Conservation (phyloP, 30 jellyfish, hydroid and myxozoan genomes). For the Sanderia malayensis region DNA sequence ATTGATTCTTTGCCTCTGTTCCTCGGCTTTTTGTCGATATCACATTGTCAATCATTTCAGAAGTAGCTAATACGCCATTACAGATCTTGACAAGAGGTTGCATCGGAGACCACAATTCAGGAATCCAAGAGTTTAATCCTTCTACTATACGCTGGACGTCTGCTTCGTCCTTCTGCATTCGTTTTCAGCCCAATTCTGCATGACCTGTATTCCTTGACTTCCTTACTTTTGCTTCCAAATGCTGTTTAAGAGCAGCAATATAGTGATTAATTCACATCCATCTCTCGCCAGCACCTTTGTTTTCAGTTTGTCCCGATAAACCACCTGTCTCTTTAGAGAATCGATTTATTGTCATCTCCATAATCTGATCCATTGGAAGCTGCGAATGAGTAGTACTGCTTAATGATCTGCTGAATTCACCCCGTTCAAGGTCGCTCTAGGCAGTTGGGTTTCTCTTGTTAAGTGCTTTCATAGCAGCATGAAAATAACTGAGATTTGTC, state of each 20-base stretch:
- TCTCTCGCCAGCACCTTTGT: constrained; percentile 49
- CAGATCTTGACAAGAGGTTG: constrained; percentile 9
- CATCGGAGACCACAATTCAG: constrained; percentile 11
- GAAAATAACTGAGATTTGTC: constrained; percentile 24
- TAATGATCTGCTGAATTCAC: constrained; percentile 32
- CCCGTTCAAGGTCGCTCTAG: constrained; percentile 12
- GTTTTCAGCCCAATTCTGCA: constrained; percentile 24
- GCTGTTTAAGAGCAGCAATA: constrained; percentile 20
- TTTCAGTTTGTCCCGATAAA: constrained; percentile 39
- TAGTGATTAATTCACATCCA: constrained; percentile 26
- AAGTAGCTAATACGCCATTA: constrained; percentile 26
- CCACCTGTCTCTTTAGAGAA: constrained; percentile 30
- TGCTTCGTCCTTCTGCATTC: constrained; percentile 9
- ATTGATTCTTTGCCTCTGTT: constrained; percentile 15
- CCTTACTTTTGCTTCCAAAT: constrained; percentile 13
- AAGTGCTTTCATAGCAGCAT: constrained; percentile 36
- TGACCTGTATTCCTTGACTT: constrained; percentile 21
- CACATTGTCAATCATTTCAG: constrained; percentile 21
- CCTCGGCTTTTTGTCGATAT: constrained; percentile 24
- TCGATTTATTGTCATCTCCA: constrained; percentile 30
- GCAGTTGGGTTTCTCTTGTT: constrained; percentile 16
- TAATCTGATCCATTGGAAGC: constrained; percentile 28
- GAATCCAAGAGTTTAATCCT: constrained; percentile 16
- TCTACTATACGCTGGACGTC: constrained; percentile 27
- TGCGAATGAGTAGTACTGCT: constrained; percentile 11